Evolutionary conservation across 1,140 invertebrate species (phyloP).

Genomic region (Drosophila triauraria): DNA sequence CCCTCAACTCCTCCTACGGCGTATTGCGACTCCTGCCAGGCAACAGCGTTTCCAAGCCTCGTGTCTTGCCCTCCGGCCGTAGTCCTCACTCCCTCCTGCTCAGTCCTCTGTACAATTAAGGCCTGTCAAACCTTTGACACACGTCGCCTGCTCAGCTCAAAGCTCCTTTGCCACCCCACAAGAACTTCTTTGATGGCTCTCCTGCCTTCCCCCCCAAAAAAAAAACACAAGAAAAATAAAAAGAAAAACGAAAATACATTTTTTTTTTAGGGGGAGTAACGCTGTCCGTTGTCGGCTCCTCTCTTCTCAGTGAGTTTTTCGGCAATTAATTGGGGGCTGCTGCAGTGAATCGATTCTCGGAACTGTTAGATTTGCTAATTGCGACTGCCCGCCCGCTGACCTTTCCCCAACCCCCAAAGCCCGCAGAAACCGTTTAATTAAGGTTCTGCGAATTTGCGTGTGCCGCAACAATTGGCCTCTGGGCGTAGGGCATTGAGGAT

Average conservation of each 20-base stretch:
- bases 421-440: slow-evolving; percentile 57
- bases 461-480: slow-evolving; percentile 59
- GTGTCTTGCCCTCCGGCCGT: neutral
- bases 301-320: slow-evolving; percentile 11
- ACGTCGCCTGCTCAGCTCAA: slow-evolving; percentile 51
- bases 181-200: slow-evolving; percentile 6
- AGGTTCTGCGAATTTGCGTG: slow-evolving; percentile 74
- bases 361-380: slow-evolving; percentile 85
- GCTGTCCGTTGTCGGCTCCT: slow-evolving; percentile 46
- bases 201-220: slow-evolving; percentile 12
- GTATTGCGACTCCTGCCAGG: neutral
- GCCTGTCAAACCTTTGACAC: slow-evolving; percentile 83
- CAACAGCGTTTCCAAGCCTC: neutral
- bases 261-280: slow-evolving; percentile 44
- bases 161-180: slow-evolving; percentile 10
- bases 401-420: slow-evolving; percentile 4
- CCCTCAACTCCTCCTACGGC: slow-evolving; percentile 9
- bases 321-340: slow-evolving; percentile 71
- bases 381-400: slow-evolving; percentile 66
- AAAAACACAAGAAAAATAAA: slow-evolving; percentile 31
- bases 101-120: slow-evolving; percentile 66
- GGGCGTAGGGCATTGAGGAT: slow-evolving; percentile 5
- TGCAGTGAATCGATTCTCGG: slow-evolving; percentile 78
- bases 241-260: slow-evolving; percentile 47
- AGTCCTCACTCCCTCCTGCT: neutral